phyloP scores from a whole-genome alignment of 2,797 vertebrate genomes.

The Notamacropus eugenii region DNA sequence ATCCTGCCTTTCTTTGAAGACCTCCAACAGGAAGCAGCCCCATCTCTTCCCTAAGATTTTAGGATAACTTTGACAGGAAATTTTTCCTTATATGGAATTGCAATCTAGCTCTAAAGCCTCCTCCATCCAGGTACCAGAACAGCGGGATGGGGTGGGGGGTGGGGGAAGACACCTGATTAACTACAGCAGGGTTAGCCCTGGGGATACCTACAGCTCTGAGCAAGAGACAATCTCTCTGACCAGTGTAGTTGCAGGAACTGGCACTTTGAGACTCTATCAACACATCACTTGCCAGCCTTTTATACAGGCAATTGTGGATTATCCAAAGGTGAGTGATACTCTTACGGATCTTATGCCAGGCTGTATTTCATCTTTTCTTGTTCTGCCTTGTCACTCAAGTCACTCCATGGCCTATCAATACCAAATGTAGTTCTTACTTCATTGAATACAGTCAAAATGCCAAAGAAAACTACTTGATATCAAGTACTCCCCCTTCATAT shows the following conservation, averaged over 20 bases:
- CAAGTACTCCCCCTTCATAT: conserved; percentile 4
- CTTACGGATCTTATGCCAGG: not conserved
- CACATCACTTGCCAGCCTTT: not conserved
- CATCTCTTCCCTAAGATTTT: not conserved
- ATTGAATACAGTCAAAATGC: conserved; percentile 32
- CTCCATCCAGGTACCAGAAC: not conserved
- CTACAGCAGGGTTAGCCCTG: not conserved
- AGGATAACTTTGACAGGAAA: not conserved
- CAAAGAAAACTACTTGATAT: conserved; percentile 19
- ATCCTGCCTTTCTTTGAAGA: not conserved
- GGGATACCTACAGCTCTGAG: not conserved
- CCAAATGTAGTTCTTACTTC: conserved; percentile 11
- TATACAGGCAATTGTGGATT: conserved; percentile 38
- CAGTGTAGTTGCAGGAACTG: not conserved
- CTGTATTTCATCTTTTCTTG: conserved; percentile 4
- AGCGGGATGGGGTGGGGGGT: not conserved
- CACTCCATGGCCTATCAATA: conserved; percentile 17
- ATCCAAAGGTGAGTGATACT: conserved; percentile 29
- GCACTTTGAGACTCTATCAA: not conserved
- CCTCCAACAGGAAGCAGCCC: not conserved
- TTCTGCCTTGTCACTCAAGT: conserved; percentile 15
- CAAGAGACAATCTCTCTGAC: not conserved
- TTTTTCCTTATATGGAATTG: not conserved
- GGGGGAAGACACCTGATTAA: not conserved
- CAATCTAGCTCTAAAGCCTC: not conserved